Evolutionary conservation across 1,140 invertebrate species (phyloP), one percentile per base, ranked within the genome.

Genomic region (Drosophila parabipectinata): DNA sequence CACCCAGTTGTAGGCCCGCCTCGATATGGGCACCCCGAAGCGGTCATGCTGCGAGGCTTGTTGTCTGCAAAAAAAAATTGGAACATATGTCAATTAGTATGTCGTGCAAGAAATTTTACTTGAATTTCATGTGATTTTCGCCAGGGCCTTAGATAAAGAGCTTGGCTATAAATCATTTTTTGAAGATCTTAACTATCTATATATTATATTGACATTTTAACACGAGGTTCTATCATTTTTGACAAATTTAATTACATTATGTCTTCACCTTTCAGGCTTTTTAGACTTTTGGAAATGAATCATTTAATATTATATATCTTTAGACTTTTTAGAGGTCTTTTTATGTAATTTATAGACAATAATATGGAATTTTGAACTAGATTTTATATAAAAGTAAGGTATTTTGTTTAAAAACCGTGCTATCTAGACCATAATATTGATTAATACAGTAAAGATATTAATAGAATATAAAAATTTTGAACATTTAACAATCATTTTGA

Each of bases 1-100:
- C 87, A 98, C 96, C 97, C 97, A 98, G 93, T 98, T 98, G 93
- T 98, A 98, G 91, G 96, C 96, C 69, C 96, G 93, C 93, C 97
- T 97, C 58, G 90, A 91, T 54, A 91, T 88, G 41, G 97, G 97
- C 63, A 98, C 93, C 69, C 97, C 97, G 94, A 97, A 97, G 74
- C 96, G 94, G 92, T 97, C 97, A 93, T 97, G 97, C 90, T 98
- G 97, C 61, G 95, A 94, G 81, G 95, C 96, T 92, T 97, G 96
- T 66, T 96, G 96, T 77, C 96, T 95, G 55, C 32, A 44, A 34
- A 44, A 34, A 69, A 12, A 9, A 41, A 58, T 34, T n/a, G 21
- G 30, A 15, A 32, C 3, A 44, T 2, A 44, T 45, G 3, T 45
- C 6, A 57, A 12, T 57, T 30, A 47, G 15, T 21, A 8, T 10